Evolutionary conservation across 2,113 vertebrate genomes (phyloP).

Genomic region (Tinamus guttatus): DNA sequence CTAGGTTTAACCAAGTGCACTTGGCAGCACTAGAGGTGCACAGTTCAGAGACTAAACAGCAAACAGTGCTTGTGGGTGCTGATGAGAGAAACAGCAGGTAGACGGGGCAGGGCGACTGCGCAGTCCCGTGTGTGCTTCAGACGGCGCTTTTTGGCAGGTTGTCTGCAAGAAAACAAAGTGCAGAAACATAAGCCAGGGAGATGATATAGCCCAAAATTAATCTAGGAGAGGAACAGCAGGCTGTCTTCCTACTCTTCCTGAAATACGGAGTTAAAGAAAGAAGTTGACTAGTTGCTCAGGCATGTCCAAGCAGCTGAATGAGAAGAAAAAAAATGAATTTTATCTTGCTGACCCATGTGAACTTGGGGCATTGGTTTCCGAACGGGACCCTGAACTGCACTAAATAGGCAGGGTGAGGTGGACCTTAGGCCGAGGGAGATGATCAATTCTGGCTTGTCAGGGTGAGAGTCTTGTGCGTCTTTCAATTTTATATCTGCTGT

Average conservation of each 20-base stretch:
- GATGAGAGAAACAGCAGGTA: neutral
- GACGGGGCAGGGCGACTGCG: neutral
- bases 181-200: neutral
- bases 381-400: neutral
- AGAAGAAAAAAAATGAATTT: neutral
- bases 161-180: neutral
- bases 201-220: neutral
- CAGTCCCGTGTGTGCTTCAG: rapidly evolving
- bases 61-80: neutral
- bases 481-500: neutral
- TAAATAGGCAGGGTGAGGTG: neutral
- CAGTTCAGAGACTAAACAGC: neutral
- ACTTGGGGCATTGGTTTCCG: neutral
- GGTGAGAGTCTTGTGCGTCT: neutral
- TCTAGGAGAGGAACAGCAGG: neutral
- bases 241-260: neutral
- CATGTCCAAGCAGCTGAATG: neutral
- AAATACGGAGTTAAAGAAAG: neutral
- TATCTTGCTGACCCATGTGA: neutral
- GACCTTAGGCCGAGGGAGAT: neutral
- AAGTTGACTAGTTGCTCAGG: neutral
- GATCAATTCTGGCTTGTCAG: neutral
- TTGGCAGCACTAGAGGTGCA: neutral
- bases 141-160: neutral
- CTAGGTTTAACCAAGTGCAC: neutral